phyloP scores from a whole-genome alignment of 92 coral and sea anemone genomes.

The Porites evermanni region DNA sequence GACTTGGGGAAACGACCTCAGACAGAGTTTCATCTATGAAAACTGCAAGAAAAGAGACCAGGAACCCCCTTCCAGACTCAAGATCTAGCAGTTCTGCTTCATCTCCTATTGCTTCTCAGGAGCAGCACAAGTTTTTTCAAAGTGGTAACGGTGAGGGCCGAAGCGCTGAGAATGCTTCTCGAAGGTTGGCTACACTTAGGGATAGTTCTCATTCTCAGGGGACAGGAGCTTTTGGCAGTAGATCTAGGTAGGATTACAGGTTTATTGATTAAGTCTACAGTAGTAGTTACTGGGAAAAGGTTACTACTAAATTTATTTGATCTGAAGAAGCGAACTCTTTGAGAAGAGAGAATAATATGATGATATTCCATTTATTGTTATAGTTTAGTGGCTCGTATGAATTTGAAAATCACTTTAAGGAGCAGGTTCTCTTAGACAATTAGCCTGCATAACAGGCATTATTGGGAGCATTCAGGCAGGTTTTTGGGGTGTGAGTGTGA shows the following conservation, averaged over 20 bases:
- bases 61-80: conserved; percentile 24
- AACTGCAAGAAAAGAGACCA: conserved; percentile 23
- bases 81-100: conserved; percentile 5
- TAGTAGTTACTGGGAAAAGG: too few relatives aligned
- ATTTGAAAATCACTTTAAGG: too few relatives aligned
- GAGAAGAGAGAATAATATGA: too few relatives aligned
- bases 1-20: conserved; percentile 68
- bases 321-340: too few relatives aligned
- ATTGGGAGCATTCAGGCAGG: too few relatives aligned
- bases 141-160: not conserved
- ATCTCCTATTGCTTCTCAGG: not conserved
- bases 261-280: not conserved
- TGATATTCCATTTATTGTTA: too few relatives aligned
- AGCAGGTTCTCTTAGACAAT: too few relatives aligned
- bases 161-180: conserved; percentile 2
- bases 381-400: too few relatives aligned
- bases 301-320: too few relatives aligned
- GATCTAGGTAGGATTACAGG: not conserved
- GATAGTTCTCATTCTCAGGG: not conserved
- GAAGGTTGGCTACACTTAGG: not conserved
- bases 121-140: not conserved
- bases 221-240: not conserved
- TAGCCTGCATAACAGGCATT: too few relatives aligned
- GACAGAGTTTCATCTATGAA: conserved; percentile 39
- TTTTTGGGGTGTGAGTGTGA: too few relatives aligned